These are phyloP conservation scores for Cyprinodon brontotheroides DNA, from an alignment of 2,113 vertebrate genomes.

Conservation along the genomic window DNA sequence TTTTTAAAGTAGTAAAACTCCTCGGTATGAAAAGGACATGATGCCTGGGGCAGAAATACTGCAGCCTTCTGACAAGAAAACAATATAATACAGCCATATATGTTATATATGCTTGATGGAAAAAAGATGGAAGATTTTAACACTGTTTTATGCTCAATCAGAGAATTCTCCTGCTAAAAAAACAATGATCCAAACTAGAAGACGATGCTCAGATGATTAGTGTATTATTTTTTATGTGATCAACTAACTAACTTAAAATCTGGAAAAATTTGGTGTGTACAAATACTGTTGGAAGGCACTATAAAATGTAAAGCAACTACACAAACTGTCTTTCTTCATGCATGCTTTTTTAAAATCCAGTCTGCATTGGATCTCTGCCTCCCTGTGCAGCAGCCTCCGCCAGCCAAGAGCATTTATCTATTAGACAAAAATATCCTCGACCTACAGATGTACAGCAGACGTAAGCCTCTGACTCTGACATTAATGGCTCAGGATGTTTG, in stretches of 20 bases:
- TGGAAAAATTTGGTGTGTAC: neutral
- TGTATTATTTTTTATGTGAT: no score
- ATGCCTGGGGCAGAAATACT: slow-evolving; percentile 53
- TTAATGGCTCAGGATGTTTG: slow-evolving; percentile 22
- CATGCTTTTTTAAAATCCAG: slow-evolving; percentile 31
- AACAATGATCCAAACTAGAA: neutral
- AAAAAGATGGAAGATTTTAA: slow-evolving; percentile 12
- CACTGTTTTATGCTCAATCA: slow-evolving; percentile 6
- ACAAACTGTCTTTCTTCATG: slow-evolving; percentile 16
- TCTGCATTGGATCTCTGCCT: slow-evolving; percentile 44
- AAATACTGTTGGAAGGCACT: no score
- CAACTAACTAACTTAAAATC: neutral
- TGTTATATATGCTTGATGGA: slow-evolving; percentile 49
- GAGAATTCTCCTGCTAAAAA: neutral
- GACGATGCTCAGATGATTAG: neutral
- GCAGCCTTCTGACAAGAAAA: slow-evolving; percentile 17
- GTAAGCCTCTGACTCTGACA: slow-evolving; percentile 21
- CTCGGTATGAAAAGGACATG: slow-evolving; percentile 27
- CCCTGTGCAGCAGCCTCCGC: slow-evolving; percentile 24
- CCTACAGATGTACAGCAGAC: slow-evolving; percentile 16
- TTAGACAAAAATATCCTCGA: slow-evolving; percentile 35
- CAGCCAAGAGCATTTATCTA: slow-evolving; percentile 30
- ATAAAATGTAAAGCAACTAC: neutral
- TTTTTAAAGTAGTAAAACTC: slow-evolving; percentile 65
- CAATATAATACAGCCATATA: neutral